phyloP scores from a whole-genome alignment of 2,113 vertebrate species.

The Hemicordylus capensis region DNA sequence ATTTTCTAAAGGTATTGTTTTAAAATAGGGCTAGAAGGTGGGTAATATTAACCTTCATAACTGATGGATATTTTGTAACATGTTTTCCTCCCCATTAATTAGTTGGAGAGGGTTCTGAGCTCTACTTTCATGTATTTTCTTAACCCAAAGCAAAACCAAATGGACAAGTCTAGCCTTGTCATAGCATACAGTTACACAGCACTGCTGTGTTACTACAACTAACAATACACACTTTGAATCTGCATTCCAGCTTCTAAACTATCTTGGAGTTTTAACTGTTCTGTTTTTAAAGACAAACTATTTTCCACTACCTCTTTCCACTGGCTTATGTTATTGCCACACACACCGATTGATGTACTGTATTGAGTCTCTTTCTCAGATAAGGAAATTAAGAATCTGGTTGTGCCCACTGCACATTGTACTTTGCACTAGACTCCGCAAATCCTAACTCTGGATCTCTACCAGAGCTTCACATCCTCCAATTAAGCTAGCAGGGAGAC shows the following conservation, averaged over 20 bases:
- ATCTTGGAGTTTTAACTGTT: neutral
- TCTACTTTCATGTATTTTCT: neutral
- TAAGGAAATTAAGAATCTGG: slow-evolving; percentile 24
- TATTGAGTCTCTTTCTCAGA: neutral
- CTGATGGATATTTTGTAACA: neutral
- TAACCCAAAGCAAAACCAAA: neutral
- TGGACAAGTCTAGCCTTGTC: neutral
- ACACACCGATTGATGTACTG: neutral
- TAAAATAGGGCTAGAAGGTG: neutral
- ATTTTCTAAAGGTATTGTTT: neutral
- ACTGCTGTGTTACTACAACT: too few species aligned
- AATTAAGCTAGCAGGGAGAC: slow-evolving; percentile 27
- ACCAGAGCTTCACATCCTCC: slow-evolving; percentile 5
- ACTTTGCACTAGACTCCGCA: slow-evolving; percentile 12
- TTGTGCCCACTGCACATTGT: neutral
- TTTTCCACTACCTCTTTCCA: neutral
- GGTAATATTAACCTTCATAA: neutral
- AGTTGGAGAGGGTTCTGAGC: neutral
- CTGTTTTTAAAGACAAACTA: slow-evolving; percentile 28
- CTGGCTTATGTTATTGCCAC: neutral
- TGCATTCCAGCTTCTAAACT: neutral
- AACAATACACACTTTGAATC: neutral
- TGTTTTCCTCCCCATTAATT: neutral
- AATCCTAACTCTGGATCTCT: neutral
- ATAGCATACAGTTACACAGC: neutral